Evolutionary conservation across 30 jellyfish, hydroid and myxozoan species (phyloP), one percentile per base, ranked within the genome.

Genomic region (Aurelia aurita): DNA sequence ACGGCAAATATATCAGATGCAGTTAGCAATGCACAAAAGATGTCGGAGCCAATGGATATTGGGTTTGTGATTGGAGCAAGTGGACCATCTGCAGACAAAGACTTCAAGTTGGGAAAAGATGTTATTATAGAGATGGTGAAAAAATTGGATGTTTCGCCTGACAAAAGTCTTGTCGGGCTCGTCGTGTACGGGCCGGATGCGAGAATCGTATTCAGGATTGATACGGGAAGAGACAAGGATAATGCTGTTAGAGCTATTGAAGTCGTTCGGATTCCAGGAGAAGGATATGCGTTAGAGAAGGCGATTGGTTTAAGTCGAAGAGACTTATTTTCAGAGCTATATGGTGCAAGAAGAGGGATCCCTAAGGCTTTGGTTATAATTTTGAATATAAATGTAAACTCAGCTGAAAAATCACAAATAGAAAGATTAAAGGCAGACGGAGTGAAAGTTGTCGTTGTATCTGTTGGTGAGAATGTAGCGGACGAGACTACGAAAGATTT

Each of bases 221-320:
- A 71, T 29, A 31, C 34, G 26, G 66, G 21, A 20, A 23, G 19
- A 3, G 22, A 51, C 25, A 2, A 2, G 27, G 67, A 71, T 7
- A 28, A 18, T 44, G 44, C 47, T 71, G 35, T 47, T 6, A 43
- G 27, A 18, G 49, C 25, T 21, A 28, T 71, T 20, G 70, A 71
- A 16, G 11, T 23, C 46, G 19, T 71, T 7, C 27, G 27, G 70
- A 19, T 35, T 22, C 68, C 83, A 18, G 28, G 83, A 12, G 26
- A 21, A 71, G 83, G 83, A 26, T 71, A 32, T 26, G 83, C 83
- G 14, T 47, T 71, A 53, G 49, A 29, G 5, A 63, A 45, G 21
- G 96, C 96, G 10, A 55, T 93, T n/a, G 96, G 84, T 43, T 39
- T 82, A 12, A 95, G 93, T 15, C 80, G 85, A 5, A 74, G 62